phyloP scores from a whole-genome alignment of 2,888 invertebrate genomes.

The Acleris sparsana region DNA sequence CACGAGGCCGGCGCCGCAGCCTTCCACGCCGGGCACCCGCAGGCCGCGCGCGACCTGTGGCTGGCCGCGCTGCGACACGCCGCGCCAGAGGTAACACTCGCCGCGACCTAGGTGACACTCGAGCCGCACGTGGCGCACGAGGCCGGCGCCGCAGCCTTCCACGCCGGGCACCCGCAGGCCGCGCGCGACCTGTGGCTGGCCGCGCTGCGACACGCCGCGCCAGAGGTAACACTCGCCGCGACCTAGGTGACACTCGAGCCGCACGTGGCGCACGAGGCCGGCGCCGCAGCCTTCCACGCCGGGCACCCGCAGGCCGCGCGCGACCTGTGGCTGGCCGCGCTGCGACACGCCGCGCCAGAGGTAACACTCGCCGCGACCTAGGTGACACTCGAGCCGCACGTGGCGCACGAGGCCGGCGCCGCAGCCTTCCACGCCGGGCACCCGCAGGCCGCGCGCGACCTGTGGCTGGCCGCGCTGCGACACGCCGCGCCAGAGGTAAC shows the following conservation, averaged over 20 bases:
- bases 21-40: slow-evolving; percentile 92
- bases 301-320: slow-evolving; percentile 86
- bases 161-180: slow-evolving; percentile 89
- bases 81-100: slow-evolving; percentile 6
- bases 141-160: slow-evolving; percentile 96
- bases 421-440: slow-evolving; percentile 94
- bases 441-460: slow-evolving; percentile 81
- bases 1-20: slow-evolving; percentile 98
- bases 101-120: not conserved
- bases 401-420: slow-evolving; percentile 97
- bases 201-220: slow-evolving; percentile 83
- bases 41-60: slow-evolving; percentile 83
- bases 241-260: slow-evolving; percentile 41
- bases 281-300: slow-evolving; percentile 95
- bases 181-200: slow-evolving; percentile 86
- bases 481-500: slow-evolving; percentile 13
- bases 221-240: slow-evolving; percentile 1
- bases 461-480: slow-evolving; percentile 91
- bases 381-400: slow-evolving; percentile 50
- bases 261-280: slow-evolving; percentile 94
- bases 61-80: slow-evolving; percentile 87
- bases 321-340: slow-evolving; percentile 91
- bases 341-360: slow-evolving; percentile 48
- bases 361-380: not conserved
- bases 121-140: slow-evolving; percentile 89